Conservation (phyloP, 2,797 vertebrate species). For the Alcedo quadribrachys region DNA sequence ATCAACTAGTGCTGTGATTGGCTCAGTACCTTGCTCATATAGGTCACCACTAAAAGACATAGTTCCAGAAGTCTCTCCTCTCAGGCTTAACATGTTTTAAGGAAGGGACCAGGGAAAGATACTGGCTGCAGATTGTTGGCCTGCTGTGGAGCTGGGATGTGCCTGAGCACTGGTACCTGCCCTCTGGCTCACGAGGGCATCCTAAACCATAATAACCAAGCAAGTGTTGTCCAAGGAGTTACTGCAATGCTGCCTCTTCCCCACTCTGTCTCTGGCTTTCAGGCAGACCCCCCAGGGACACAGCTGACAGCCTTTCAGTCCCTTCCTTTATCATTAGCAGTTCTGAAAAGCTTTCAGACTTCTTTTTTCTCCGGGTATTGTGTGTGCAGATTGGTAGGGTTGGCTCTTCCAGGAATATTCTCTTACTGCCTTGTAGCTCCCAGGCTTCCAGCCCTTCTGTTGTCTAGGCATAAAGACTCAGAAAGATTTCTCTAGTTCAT, state of each 20-base stretch:
- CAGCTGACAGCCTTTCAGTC: not conserved
- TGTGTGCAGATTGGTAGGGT: not conserved
- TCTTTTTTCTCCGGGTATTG: not conserved
- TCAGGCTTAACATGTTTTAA: not conserved
- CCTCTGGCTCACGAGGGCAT: not conserved
- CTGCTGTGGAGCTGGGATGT: not conserved
- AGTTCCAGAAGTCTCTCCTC: not conserved
- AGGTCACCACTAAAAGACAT: not conserved
- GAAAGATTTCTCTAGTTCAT: not conserved
- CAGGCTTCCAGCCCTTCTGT: conserved; percentile 10
- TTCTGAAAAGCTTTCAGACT: not conserved
- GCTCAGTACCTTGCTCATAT: not conserved
- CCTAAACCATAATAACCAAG: not conserved
- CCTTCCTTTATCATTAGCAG: not conserved
- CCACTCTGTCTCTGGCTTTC: not conserved
- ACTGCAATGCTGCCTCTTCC: not conserved
- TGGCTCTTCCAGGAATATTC: conserved; percentile 15
- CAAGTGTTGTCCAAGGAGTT: not conserved
- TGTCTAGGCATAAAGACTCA: not conserved
- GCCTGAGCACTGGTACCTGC: not conserved
- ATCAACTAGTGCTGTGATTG: not conserved
- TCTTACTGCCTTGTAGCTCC: not conserved
- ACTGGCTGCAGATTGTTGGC: not conserved
- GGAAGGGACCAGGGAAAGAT: not conserved
- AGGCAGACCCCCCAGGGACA: not conserved